Evolutionary conservation across 2,888 invertebrate species (phyloP), one percentile per base, ranked within the genome.

Genomic region (Alviniconcha strummeri): DNA sequence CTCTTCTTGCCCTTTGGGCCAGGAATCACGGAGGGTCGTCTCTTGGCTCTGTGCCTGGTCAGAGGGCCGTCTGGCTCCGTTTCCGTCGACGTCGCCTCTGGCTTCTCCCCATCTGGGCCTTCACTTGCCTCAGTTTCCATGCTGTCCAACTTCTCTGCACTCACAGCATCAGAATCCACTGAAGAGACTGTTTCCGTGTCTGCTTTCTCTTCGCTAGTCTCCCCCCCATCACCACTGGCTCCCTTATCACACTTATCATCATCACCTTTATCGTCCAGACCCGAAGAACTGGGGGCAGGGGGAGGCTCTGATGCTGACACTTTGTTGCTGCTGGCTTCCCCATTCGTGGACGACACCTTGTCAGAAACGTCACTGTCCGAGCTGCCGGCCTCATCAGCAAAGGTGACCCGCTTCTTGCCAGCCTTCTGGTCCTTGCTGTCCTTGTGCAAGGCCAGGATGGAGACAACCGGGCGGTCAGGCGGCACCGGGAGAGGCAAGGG

Each of bases 281-380:
- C 36, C 36, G 36, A 36, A 52, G 76, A 19, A 71, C 64, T 69
- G 11, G 15, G n/a, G 8, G 57, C 19, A 13, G 67, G n/a, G 19
- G 71, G n/a, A 52, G 74, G 55, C n/a, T 75, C 64, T 36, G 83
- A 57, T 7, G 69, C 55, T 19, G 56, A 13, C 36, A 81, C 81
- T 9, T 17, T 54, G 36, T 36, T 36, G 36, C 36, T 36, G 36
- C 36, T 36, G 19, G 60, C 76, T 2, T 76, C 82, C 17, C 74
- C 11, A 72, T 83, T 80, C 9, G 82, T 71, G 60, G 82, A 80
- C 5, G 84, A 78, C 36, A 85, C 76, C 67, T 80, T 85, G 87
- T 90, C 84, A 80, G 87, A 84, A 87, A 91, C 80, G 54, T 92
- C 92, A 82, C 91, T 91, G 80, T 92, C 92, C 0, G 92, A 91